phyloP scores from a whole-genome alignment of 1,140 invertebrate species.

The Ceratitis capitata region DNA sequence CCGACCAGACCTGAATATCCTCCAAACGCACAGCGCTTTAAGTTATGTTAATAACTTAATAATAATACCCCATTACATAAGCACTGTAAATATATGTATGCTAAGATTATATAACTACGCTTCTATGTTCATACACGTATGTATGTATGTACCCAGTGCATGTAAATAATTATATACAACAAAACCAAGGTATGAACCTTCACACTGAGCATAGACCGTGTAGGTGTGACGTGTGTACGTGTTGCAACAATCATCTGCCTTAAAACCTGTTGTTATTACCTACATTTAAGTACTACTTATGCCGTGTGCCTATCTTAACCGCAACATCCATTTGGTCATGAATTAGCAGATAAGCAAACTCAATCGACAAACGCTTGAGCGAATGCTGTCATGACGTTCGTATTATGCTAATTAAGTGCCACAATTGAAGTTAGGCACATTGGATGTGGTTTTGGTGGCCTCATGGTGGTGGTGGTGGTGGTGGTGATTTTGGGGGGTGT shows the following conservation, averaged over 20 bases:
- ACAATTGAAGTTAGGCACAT: not conserved
- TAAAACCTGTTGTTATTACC: not conserved
- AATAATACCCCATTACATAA: too few relatives aligned
- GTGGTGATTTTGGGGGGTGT: not conserved
- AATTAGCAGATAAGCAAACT: not conserved
- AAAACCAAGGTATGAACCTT: too few relatives aligned
- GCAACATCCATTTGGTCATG: not conserved
- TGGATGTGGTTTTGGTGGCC: not conserved
- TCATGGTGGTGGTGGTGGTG: not conserved
- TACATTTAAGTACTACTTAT: not conserved
- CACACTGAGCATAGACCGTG: not conserved
- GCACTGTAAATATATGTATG: too few relatives aligned
- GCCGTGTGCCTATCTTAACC: not conserved
- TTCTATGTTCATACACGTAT: too few relatives aligned
- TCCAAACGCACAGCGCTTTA: too few relatives aligned
- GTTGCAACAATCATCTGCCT: not conserved
- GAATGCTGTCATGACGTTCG: not conserved
- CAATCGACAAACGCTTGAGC: not conserved
- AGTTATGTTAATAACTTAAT: too few relatives aligned
- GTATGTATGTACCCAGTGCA: not conserved
- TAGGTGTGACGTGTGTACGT: not conserved
- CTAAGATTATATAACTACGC: not conserved
- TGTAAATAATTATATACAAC: too few relatives aligned
- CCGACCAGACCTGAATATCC: too few relatives aligned
- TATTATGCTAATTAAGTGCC: conserved; percentile 13